A percentile compares a stretch with the other conserved stretches of the same genome.
Evolutionary conservation across 1,140 invertebrate species (phyloP).

Genomic region (Bathynomus jamesi): DNA sequence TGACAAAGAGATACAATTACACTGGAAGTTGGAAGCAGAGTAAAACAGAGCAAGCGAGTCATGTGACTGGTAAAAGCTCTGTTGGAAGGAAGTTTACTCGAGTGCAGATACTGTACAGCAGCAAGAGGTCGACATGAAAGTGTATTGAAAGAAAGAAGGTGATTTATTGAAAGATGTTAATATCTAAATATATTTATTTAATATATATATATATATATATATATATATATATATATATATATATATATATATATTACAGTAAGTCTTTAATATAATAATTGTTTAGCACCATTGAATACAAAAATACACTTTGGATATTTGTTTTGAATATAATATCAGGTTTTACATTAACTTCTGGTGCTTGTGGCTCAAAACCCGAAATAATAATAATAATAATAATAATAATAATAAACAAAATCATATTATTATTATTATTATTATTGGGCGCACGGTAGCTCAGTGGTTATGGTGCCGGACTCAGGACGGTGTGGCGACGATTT

Average conservation of each 20-base stretch:
- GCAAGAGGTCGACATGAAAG: too few species aligned
- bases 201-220: neutral
- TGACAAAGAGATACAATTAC: too few species aligned
- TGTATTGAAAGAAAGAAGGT: too few species aligned
- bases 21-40: too few species aligned
- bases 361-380: neutral
- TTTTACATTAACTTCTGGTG: neutral
- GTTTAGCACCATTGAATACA: neutral
- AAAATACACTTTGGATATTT: neutral
- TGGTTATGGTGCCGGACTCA: too few species aligned
- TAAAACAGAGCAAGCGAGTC: too few species aligned
- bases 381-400: neutral
- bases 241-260: neutral
- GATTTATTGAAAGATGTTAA: neutral
- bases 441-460: too few species aligned
- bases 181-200: neutral
- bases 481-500: too few species aligned
- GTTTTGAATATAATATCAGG: neutral
- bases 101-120: too few species aligned
- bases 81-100: too few species aligned
- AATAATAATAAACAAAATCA: neutral
- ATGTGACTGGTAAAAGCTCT: too few species aligned
- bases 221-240: conserved; percentile 1
- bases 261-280: neutral
- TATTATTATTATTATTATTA: neutral